These are phyloP conservation scores for Prionace glauca DNA, from an alignment of 2,797 vertebrate species.

Conservation along the genomic window DNA sequence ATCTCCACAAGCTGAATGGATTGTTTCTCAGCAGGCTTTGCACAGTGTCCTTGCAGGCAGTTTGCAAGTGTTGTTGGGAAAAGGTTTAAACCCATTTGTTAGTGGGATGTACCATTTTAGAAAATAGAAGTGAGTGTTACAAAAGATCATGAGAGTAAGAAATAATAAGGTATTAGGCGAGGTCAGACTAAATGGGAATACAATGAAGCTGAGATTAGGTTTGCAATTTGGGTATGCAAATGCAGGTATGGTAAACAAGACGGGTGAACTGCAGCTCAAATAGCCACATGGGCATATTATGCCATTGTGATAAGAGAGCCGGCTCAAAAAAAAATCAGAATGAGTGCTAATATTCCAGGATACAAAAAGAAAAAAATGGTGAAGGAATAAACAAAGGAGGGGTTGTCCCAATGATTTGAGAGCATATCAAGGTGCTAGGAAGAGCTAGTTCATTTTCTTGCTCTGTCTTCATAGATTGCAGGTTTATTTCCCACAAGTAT, in stretches of 20 bases:
- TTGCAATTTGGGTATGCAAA: background rate
- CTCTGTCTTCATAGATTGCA: too few species aligned
- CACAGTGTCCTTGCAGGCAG: too few species aligned
- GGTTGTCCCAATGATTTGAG: too few species aligned
- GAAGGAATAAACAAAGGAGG: background rate
- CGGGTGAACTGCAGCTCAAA: background rate
- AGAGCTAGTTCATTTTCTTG: too few species aligned
- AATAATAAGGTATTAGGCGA: background rate
- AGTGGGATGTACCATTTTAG: background rate
- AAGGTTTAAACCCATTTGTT: background rate
- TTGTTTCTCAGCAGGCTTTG: too few species aligned
- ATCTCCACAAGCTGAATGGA: background rate
- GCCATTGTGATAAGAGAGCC: background rate
- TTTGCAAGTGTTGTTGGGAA: background rate
- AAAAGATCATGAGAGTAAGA: background rate
- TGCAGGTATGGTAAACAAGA: background rate
- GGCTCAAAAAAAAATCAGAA: background rate
- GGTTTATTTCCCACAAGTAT: too few species aligned
- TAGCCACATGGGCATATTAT: background rate
- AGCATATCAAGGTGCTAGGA: too few species aligned
- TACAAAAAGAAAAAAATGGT: background rate
- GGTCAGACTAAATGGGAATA: background rate
- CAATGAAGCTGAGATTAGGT: background rate
- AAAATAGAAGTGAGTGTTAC: background rate
- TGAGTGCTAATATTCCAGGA: background rate